Evolutionary conservation across 2,888 invertebrate genomes (phyloP), one percentile per base, ranked within the genome.

Genomic region (Melipona bicolor): DNA sequence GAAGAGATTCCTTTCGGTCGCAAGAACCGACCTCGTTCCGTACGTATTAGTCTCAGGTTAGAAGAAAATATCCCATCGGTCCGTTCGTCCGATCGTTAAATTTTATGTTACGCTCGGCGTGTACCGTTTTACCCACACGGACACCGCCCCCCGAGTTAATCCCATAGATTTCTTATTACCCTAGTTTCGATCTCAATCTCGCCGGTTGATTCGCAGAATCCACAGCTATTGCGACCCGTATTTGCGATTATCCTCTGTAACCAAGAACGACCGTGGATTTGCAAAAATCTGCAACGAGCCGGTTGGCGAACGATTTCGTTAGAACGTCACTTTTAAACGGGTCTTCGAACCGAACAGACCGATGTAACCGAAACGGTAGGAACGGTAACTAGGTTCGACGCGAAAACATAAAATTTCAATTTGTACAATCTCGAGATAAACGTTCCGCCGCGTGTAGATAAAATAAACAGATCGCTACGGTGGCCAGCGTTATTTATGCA

Each of bases 31-130:
- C 27, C 68, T 49, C 62, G 61, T 69, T 74, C 17, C 64, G 54
- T 52, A 73, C n/a, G 70, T 84, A 84, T 81, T 68, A 77, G 67
- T 73, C 77, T 43, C 49, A 59, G 36, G 71, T 65, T 69, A 64
- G 54, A 77, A 36, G 67, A 59, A 84, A 50, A 77, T 61, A 75
- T 56, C 78, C 65, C 69, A 68, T 78, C 70, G 64, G 64, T 36
- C n/a, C 36, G 36, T 64, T 21, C 64, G 67, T 67, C 56, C 74
- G 81, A 71, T 87, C 87, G 76, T 87, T 81, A 87, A 84, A 77
- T 87, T 87, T 87, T 81, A 87, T 69, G 87, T 87, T 85, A 77
- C 52, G 69, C 32, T 70, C 71, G 4, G 56, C 59, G 61, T 70
- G 27, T 36, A 24, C 59, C 61, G 54, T 71, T 32, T 32, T 32